These are phyloP conservation scores for Chrysolophus pictus DNA, from an alignment of 2,797 vertebrate genomes.

Conservation along the genomic window DNA sequence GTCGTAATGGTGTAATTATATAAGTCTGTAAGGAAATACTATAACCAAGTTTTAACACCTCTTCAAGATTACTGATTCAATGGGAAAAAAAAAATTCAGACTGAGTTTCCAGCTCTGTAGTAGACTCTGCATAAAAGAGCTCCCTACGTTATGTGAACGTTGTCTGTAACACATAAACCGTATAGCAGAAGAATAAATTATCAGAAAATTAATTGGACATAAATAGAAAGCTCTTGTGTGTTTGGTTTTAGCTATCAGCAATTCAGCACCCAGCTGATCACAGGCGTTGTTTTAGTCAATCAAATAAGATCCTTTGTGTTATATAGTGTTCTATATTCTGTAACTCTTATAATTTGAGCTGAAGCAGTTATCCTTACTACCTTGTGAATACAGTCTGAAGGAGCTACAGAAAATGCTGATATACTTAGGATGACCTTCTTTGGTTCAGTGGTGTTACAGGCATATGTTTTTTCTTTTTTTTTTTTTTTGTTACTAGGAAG, in stretches of 20 bases:
- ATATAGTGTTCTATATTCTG: slow-evolving; percentile 33
- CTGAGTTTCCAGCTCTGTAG: neutral
- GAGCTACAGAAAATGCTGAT: slow-evolving; percentile 73
- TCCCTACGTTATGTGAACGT: neutral
- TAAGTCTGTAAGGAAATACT: neutral
- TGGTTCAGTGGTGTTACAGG: slow-evolving; percentile 64
- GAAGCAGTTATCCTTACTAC: slow-evolving; percentile 73
- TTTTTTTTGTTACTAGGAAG: slow-evolving; percentile 78
- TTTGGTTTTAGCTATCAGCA: slow-evolving; percentile 62
- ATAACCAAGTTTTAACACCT: neutral
- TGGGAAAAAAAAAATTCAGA: neutral
- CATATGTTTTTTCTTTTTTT: slow-evolving; percentile 50
- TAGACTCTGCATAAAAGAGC: neutral
- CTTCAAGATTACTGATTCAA: neutral
- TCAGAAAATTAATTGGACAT: slow-evolving; percentile 68
- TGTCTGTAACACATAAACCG: neutral
- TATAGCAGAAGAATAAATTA: slow-evolving; percentile 64
- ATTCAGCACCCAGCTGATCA: slow-evolving; percentile 51
- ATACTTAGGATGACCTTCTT: slow-evolving; percentile 74
- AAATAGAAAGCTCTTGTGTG: slow-evolving; percentile 56
- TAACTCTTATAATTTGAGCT: slow-evolving; percentile 61
- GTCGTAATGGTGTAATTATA: neutral
- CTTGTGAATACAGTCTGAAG: slow-evolving; percentile 63
- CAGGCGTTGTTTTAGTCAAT: slow-evolving; percentile 48
- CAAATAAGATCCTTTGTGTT: slow-evolving; percentile 31